Percentiles rank a stretch among this genome's conserved stretches.
These are phyloP conservation scores for Lutjanus argentimaculatus DNA, from an alignment of 2,797 vertebrate genomes.

Conservation along the genomic window DNA sequence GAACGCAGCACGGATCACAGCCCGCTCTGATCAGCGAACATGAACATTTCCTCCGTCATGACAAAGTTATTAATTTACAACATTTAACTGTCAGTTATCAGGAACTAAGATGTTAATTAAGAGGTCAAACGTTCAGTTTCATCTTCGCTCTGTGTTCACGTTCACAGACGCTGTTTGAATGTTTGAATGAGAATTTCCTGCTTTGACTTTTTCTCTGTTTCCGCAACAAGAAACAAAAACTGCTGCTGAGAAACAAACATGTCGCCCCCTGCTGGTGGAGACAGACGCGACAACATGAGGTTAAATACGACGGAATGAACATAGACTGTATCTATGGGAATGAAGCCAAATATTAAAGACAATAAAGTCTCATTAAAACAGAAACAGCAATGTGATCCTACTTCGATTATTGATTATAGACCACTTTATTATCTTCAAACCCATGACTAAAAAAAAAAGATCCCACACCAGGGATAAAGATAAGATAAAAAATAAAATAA, in stretches of 20 bases:
- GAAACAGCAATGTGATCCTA: too few relatives aligned
- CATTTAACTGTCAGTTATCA: too few relatives aligned
- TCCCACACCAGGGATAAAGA: too few relatives aligned
- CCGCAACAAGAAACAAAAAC: constrained; percentile 21
- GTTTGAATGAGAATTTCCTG: constrained; percentile 9
- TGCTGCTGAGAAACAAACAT: background rate
- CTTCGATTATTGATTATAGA: too few relatives aligned
- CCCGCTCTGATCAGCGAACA: background rate
- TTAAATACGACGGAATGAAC: too few relatives aligned
- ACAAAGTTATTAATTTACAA: background rate
- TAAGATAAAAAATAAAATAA: too few relatives aligned
- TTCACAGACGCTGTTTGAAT: background rate
- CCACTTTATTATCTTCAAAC: too few relatives aligned
- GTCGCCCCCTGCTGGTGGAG: background rate
- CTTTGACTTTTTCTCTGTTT: background rate
- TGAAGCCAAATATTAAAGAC: too few relatives aligned
- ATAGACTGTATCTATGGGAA: accelerated
- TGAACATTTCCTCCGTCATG: too few relatives aligned
- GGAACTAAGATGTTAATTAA: too few relatives aligned
- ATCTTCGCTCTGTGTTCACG: background rate
- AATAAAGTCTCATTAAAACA: too few relatives aligned
- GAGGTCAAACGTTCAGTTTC: background rate
- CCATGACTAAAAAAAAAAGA: too few relatives aligned
- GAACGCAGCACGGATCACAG: background rate
- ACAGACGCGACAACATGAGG: background rate